These are phyloP conservation scores for Beroe forskalii DNA, from an alignment of 37 sponge, comb jelly and placozoan genomes.

Conservation along the genomic window DNA sequence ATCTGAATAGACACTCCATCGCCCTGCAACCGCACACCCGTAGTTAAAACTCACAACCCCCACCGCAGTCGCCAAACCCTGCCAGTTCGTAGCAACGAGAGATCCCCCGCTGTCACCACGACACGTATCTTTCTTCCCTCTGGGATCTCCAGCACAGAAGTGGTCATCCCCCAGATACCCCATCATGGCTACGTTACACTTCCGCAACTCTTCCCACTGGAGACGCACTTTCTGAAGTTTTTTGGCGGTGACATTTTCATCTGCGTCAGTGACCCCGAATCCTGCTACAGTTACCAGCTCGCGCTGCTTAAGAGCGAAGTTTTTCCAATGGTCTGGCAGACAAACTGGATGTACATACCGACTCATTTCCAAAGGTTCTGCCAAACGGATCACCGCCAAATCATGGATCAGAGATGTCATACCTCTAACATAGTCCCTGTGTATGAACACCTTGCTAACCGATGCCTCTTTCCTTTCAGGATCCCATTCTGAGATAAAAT, in stretches of 20 bases:
- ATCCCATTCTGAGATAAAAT: not conserved
- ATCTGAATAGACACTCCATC: constrained; percentile 1
- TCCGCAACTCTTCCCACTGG: not conserved
- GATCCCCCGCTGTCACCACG: constrained; percentile 23
- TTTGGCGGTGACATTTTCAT: not conserved
- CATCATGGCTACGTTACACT: not conserved
- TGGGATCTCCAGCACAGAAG: constrained; percentile 4
- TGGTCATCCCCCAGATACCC: not conserved
- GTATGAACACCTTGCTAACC: not conserved
- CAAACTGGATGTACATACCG: constrained; percentile 1
- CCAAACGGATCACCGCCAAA: not conserved
- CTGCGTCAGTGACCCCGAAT: constrained; percentile 2
- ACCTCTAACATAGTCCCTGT: constrained; percentile 19
- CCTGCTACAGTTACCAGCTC: not conserved
- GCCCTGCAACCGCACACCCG: not conserved
- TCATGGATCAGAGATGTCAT: not conserved
- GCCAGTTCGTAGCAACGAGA: not conserved
- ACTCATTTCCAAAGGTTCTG: not conserved
- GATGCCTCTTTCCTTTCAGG: not conserved
- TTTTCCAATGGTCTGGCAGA: not conserved
- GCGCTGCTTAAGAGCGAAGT: not conserved
- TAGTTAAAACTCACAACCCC: constrained; percentile 19
- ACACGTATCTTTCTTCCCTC: not conserved
- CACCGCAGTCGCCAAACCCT: not conserved
- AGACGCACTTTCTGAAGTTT: not conserved